Evolutionary conservation across 2,888 invertebrate genomes (phyloP).

Genomic region (Idaea aversata): DNA sequence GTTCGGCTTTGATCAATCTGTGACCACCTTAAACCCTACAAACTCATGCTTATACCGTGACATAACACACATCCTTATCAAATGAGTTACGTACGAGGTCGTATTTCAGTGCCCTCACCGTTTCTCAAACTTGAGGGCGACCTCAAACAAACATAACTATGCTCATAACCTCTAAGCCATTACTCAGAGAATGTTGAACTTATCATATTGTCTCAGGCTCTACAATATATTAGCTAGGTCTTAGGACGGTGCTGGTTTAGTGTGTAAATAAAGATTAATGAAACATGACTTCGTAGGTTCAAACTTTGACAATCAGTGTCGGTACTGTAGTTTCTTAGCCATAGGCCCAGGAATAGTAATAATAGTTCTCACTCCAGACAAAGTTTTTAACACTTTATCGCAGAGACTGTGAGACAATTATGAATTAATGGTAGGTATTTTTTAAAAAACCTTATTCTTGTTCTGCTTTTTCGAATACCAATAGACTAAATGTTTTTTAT

Average conservation of each 20-base stretch:
- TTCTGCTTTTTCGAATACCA: too few species aligned
- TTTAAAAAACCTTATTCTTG: too few species aligned
- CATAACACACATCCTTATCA: not conserved
- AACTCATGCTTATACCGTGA: not conserved
- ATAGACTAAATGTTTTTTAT: too few species aligned
- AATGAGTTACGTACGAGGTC: not conserved
- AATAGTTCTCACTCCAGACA: not conserved
- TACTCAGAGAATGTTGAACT: slow-evolving; percentile 8
- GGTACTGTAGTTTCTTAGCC: not conserved
- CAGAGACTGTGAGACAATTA: not conserved
- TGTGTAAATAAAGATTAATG: slow-evolving; percentile 13
- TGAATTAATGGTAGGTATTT: too few species aligned
- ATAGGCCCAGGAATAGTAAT: not conserved
- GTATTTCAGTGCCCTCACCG: not conserved
- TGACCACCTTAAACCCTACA: too few species aligned
- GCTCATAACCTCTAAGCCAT: slow-evolving; percentile 12
- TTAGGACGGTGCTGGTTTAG: not conserved
- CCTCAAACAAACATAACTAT: slow-evolving; percentile 7
- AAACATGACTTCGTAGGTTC: not conserved
- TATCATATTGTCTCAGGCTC: slow-evolving; percentile 8
- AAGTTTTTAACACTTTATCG: not conserved
- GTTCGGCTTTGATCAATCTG: too few species aligned
- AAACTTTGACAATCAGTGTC: not conserved
- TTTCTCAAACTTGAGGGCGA: slow-evolving; percentile 4
- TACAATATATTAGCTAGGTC: not conserved